A percentile compares a stretch with the other conserved stretches of the same genome.
Conservation (phyloP, 1,140 invertebrate species). For the Drosophila chauvacae region DNA sequence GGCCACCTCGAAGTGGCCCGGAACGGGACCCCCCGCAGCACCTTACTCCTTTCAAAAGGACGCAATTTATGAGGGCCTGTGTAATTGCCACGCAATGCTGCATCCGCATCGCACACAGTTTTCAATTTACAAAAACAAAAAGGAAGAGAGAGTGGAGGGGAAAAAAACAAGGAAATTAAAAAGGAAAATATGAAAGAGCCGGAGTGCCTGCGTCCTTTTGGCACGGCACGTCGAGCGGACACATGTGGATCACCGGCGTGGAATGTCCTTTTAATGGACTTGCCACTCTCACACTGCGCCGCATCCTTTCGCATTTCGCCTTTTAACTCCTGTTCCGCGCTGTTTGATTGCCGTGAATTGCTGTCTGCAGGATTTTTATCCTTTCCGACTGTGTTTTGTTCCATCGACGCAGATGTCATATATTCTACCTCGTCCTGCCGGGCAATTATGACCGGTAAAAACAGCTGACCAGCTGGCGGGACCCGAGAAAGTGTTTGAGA, state of each 20-base stretch:
- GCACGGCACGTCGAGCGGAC: conserved; percentile 52
- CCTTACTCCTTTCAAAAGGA: conserved; percentile 73
- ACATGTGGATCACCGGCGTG: conserved; percentile 77
- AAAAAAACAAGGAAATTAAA: conserved; percentile 15
- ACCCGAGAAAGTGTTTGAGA: neutral
- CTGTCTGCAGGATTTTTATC: conserved; percentile 76
- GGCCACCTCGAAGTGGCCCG: conserved; percentile 30
- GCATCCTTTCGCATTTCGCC: conserved; percentile 61
- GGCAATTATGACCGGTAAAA: conserved; percentile 55
- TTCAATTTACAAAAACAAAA: conserved; percentile 72
- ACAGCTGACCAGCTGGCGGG: conserved; percentile 59
- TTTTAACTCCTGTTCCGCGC: conserved; percentile 62
- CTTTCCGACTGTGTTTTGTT: conserved; percentile 51
- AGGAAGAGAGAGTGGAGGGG: neutral
- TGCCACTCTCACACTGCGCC: conserved; percentile 63
- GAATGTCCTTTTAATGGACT: conserved; percentile 82
- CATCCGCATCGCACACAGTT: conserved; percentile 69
- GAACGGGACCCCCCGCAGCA: conserved; percentile 32
- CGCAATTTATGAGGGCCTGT: conserved; percentile 70
- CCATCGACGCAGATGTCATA: conserved; percentile 61
- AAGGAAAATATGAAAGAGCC: conserved; percentile 27
- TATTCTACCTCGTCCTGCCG: conserved; percentile 31
- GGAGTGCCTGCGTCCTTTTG: conserved; percentile 33
- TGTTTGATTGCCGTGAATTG: conserved; percentile 80
- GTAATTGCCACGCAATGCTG: conserved; percentile 78